A percentile compares a stretch with the other conserved stretches of the same genome.
phyloP scores from a whole-genome alignment of 2,888 invertebrate genomes.

The Polydesmus complanatus region DNA sequence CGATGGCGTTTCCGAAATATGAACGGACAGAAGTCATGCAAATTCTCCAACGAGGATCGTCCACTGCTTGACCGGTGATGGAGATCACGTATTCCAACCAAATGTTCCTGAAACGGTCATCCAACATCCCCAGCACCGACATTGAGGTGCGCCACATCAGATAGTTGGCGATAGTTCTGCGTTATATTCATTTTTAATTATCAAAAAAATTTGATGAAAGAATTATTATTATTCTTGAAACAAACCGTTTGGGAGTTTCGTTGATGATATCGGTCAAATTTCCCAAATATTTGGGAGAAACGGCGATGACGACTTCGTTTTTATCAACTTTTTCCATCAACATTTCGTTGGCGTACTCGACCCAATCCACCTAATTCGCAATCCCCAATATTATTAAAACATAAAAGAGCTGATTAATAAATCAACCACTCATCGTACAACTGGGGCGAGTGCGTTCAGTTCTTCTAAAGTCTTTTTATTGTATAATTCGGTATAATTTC shows the following conservation, averaged over 20 bases:
- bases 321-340: slow-evolving; percentile 39
- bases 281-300: slow-evolving; percentile 64
- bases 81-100: slow-evolving; percentile 7
- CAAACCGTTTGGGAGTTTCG: slow-evolving; percentile 44
- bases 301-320: slow-evolving; percentile 66
- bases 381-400: no score
- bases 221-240: no score
- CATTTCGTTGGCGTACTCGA: slow-evolving; percentile 67
- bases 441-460: slow-evolving; percentile 43
- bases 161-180: slow-evolving; percentile 68
- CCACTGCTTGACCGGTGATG: slow-evolving; percentile 14
- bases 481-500: slow-evolving; percentile 80
- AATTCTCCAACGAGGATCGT: slow-evolving; percentile 14
- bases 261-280: slow-evolving; percentile 50
- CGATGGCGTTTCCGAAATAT: slow-evolving; percentile 34
- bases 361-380: slow-evolving; percentile 45
- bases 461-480: slow-evolving; percentile 75
- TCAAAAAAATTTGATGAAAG: no score
- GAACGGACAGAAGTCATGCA: slow-evolving; percentile 11
- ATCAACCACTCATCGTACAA: no score
- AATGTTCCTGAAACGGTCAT: slow-evolving; percentile 11
- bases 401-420: no score
- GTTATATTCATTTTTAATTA: no score
- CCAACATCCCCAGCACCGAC: slow-evolving; percentile 51
- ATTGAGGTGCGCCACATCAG: slow-evolving; percentile 80